Evolutionary conservation across 2,888 invertebrate species (phyloP).

Genomic region (Acanthococcus lagerstroemiae): DNA sequence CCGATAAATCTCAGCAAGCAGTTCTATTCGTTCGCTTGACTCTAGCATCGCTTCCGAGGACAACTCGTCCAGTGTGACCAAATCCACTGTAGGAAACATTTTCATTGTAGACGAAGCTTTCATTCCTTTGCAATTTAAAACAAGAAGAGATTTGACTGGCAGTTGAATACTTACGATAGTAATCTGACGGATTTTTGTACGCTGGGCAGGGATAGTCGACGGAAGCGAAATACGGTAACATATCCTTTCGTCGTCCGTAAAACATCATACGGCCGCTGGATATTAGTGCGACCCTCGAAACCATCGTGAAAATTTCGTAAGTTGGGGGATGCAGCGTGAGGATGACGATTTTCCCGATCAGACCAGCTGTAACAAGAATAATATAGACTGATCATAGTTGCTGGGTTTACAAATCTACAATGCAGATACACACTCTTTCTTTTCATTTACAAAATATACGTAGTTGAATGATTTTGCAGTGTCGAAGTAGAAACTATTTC

Average conservation of each 20-base stretch:
- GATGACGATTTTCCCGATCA: conserved; percentile 64
- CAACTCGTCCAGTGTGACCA: conserved; percentile 85
- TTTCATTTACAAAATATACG: too few species aligned
- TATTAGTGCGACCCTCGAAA: conserved; percentile 71
- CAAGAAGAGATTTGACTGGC: not conserved
- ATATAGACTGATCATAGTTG: not conserved
- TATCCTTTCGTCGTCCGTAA: conserved; percentile 76
- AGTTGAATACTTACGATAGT: conserved; percentile 62
- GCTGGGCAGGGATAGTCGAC: conserved; percentile 91
- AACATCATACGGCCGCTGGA: conserved; percentile 87
- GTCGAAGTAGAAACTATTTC: too few species aligned
- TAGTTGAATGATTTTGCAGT: too few species aligned
- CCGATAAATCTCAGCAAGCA: conserved; percentile 71
- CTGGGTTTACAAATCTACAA: too few species aligned
- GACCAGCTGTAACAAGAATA: conserved; percentile 36
- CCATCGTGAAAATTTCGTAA: conserved; percentile 90
- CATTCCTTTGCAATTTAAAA: too few species aligned
- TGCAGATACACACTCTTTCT: too few species aligned
- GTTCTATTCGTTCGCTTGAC: conserved; percentile 85
- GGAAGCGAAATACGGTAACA: conserved; percentile 85
- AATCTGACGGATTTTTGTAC: conserved; percentile 93
- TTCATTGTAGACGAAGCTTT: not conserved
- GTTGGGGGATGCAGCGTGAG: conserved; percentile 89
- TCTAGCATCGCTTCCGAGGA: conserved; percentile 91
- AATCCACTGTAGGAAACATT: conserved; percentile 61